These are phyloP conservation scores for Saturnia japonica DNA, from an alignment of 2,888 invertebrate species.

Conservation along the genomic window DNA sequence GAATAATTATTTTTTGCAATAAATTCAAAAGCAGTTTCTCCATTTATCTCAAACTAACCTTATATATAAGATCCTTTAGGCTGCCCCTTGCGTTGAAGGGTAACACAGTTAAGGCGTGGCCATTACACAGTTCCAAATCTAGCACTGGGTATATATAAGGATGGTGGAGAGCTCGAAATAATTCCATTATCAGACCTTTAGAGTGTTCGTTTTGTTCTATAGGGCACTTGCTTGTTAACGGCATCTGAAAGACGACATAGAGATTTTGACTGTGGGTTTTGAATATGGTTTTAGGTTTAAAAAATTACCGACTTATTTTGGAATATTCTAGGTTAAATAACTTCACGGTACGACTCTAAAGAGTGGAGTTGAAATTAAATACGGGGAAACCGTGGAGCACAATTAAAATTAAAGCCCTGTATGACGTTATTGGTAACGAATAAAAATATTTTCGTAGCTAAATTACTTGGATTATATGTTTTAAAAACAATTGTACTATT, in stretches of 20 bases:
- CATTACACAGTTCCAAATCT: slow-evolving; percentile 90
- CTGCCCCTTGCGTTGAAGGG: slow-evolving; percentile 93
- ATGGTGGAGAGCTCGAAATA: slow-evolving; percentile 93
- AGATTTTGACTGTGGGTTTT: background rate
- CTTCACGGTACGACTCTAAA: too few relatives aligned
- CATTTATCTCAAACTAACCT: slow-evolving; percentile 79
- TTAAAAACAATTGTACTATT: too few relatives aligned
- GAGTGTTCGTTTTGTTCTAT: slow-evolving; percentile 86
- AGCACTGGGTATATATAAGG: slow-evolving; percentile 96
- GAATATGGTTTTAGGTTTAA: background rate
- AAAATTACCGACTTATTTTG: too few relatives aligned
- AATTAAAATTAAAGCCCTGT: too few relatives aligned
- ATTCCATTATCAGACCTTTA: slow-evolving; percentile 86
- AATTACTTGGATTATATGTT: too few relatives aligned
- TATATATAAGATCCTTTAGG: slow-evolving; percentile 94
- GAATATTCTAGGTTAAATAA: too few relatives aligned
- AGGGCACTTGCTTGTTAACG: slow-evolving; percentile 84
- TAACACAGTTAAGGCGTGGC: slow-evolving; percentile 87
- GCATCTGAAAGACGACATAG: slow-evolving; percentile 63
- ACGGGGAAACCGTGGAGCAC: too few relatives aligned
- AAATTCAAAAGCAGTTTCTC: too few relatives aligned
- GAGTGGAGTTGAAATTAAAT: too few relatives aligned
- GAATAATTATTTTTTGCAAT: too few relatives aligned
- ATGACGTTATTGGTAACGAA: too few relatives aligned
- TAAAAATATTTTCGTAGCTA: too few relatives aligned